Evolutionary conservation across 2,113 vertebrate species (phyloP).

Genomic region (Drymodes brunneopygia): DNA sequence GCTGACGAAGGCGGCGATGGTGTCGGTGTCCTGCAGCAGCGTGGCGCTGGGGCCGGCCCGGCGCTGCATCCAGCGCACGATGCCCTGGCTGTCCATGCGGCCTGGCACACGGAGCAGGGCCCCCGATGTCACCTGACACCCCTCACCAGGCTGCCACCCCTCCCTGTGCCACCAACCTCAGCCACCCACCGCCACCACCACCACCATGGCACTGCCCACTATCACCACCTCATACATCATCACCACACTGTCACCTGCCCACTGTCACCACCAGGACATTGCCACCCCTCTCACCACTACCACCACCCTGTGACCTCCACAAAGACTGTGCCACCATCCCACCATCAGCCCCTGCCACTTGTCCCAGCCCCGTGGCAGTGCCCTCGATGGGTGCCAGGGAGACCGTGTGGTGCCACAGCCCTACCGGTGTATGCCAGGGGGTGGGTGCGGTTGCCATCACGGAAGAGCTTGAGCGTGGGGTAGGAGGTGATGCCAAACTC

Average conservation of each 20-base stretch:
- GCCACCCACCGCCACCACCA: background rate
- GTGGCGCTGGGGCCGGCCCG: slow-evolving; percentile 62
- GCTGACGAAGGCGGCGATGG: slow-evolving; percentile 48
- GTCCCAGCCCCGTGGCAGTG: accelerated
- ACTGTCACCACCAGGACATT: background rate
- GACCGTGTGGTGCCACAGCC: accelerated
- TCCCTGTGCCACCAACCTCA: background rate
- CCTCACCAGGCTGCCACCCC: background rate
- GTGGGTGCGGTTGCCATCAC: slow-evolving; percentile 75
- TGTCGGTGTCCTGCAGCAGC: slow-evolving; percentile 52
- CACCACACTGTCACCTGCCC: background rate
- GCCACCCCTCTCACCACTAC: background rate
- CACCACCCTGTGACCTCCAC: background rate
- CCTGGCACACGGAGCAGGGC: accelerated
- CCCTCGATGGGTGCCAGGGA: accelerated
- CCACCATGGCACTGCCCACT: accelerated
- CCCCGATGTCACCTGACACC: accelerated
- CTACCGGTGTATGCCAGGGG: slow-evolving; percentile 75
- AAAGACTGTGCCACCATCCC: too few relatives aligned
- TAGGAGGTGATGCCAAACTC: slow-evolving; percentile 81
- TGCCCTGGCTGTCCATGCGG: slow-evolving; percentile 47
- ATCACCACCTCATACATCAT: background rate
- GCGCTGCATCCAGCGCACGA: slow-evolving; percentile 82
- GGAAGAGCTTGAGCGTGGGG: slow-evolving; percentile 85
- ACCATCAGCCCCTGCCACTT: background rate